A percentile compares a stretch with the other conserved stretches of the same genome.
Conservation (phyloP, 2,113 vertebrate species). For the Corythornis madagascariensis region DNA sequence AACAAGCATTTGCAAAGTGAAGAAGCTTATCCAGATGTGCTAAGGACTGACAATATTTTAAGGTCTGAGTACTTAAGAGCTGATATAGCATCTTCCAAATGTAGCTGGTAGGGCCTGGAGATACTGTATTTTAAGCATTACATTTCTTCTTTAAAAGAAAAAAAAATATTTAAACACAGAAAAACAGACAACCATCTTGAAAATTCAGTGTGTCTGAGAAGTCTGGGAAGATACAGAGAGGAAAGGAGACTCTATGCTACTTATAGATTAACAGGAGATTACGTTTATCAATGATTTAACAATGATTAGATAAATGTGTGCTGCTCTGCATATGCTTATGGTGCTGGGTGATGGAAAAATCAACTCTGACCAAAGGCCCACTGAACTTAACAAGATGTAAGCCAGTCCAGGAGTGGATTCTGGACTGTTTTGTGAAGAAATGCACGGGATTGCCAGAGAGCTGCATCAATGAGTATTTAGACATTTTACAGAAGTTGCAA, state of each 20-base stretch:
- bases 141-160: background rate
- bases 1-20: rapidly evolving
- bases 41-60: background rate
- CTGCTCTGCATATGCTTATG: too few relatives aligned
- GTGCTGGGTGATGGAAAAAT: too few relatives aligned
- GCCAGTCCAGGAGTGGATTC: background rate
- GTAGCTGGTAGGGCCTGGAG: background rate
- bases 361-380: too few relatives aligned
- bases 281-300: too few relatives aligned
- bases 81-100: background rate
- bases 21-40: background rate
- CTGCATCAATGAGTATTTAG: background rate
- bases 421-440: background rate
- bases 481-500: background rate
- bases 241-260: too few relatives aligned
- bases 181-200: background rate
- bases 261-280: too few relatives aligned
- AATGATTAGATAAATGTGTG: too few relatives aligned
- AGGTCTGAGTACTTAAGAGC: background rate
- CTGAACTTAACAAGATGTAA: too few relatives aligned
- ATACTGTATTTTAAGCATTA: background rate
- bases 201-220: too few relatives aligned
- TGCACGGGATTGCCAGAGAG: background rate
- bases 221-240: too few relatives aligned
- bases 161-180: background rate